Base-by-base conservation (phyloP, 2,797 vertebrate genomes). In the Capromys pilorides region DNA sequence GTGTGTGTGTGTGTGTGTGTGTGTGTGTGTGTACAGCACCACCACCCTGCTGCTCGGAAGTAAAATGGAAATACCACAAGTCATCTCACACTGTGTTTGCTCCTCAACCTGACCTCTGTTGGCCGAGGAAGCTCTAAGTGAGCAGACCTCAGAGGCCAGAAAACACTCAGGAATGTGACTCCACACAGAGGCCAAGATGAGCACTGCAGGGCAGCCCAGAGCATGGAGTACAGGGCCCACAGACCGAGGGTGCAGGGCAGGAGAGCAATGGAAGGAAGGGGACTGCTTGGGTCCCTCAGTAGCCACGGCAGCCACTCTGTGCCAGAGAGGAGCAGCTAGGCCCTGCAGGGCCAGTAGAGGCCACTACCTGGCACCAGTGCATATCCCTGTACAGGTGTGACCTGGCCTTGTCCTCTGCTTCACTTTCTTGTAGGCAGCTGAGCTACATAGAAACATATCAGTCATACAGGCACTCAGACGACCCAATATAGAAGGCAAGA, bases 121-220 rank as follows among this genome's bases (percentile, higher is more conserved):
- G 36, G 61, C 51, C 5, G 26, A 71, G 54, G 71, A 82, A 69
- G 84, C 79, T 54, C 51, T 16, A 77, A 95, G 91, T 21, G 0
- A 75, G 54, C 4, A 24, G 54, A n/a, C 49, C 59, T 84, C 7
- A 18, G 57, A 91, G 51, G 80, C 62, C 78, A 67, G 49, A 71
- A 64, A 79, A 89, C 96, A 96, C 22, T 93, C 45, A 97, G 97
- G 97, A 96, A 96, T 94, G 86, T 64, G 95, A 97, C 98, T 98
- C 98, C 98, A 97, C 98, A 97, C 97, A 98, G 98, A 98, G 98
- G 98, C 97, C 85, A 94, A 79, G 57, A 94, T 49, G 86, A 96
- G 98, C 98, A 98, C 97, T 98, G 98, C 98, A 98, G 90, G 95
- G 6, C 6, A 18, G 41, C 59, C 77, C 7, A 8, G 85, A 64